phyloP scores from a whole-genome alignment of 2,113 vertebrate genomes.

The Python bivittatus region DNA sequence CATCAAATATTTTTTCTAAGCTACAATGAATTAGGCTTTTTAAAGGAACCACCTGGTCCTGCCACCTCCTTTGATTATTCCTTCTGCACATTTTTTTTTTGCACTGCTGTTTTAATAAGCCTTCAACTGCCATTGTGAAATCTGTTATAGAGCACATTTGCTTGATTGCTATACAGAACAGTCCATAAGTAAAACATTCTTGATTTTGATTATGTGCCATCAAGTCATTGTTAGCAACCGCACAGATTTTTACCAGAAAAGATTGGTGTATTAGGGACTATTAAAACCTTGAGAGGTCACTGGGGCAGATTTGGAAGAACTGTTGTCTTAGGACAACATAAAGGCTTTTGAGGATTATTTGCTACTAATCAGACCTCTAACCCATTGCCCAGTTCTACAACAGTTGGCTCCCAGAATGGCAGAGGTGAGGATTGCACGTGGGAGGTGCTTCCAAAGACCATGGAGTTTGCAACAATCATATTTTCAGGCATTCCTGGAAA shows the following conservation, averaged over 20 bases:
- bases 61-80: background rate
- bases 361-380: background rate
- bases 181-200: background rate
- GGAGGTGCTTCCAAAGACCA: background rate
- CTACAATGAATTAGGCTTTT: background rate
- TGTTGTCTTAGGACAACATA: background rate
- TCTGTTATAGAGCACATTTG: background rate
- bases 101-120: background rate
- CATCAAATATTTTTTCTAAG: background rate
- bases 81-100: background rate
- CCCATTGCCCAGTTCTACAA: background rate
- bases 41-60: background rate
- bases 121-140: background rate
- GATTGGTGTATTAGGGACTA: background rate
- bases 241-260: background rate
- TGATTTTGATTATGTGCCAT: background rate
- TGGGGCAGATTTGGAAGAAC: background rate
- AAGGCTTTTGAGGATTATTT: background rate
- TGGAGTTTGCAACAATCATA: background rate
- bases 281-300: background rate
- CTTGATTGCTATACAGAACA: background rate
- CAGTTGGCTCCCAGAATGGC: background rate
- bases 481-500: background rate
- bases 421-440: background rate
- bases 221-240: background rate